phyloP scores from a whole-genome alignment of 2,797 vertebrate genomes.

The Xyrichtys novacula region DNA sequence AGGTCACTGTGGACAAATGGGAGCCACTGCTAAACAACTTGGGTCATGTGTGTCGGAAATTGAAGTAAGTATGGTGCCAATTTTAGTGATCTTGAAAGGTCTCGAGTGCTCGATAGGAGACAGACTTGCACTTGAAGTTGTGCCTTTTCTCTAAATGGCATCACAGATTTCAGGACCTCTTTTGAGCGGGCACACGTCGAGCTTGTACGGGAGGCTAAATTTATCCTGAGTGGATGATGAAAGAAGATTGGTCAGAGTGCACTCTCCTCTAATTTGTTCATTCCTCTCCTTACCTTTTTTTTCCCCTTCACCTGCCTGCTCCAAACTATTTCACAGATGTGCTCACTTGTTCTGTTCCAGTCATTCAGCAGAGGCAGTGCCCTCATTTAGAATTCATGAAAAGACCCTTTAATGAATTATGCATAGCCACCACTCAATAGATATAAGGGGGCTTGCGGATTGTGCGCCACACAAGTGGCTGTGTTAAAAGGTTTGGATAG shows the following conservation, averaged over 20 bases:
- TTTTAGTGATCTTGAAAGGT: not conserved
- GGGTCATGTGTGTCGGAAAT: conserved; percentile 97
- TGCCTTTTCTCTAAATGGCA: not conserved
- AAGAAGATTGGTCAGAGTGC: not conserved
- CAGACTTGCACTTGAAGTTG: not conserved
- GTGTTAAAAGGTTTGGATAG: conserved; percentile 17
- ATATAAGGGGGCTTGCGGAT: conserved; percentile 37
- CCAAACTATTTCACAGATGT: conserved; percentile 43
- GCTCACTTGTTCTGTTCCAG: conserved; percentile 25
- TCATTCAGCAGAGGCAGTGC: conserved; percentile 49
- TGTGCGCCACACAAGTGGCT: conserved; percentile 27
- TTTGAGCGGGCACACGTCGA: not conserved
- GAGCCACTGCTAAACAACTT: conserved; percentile 98
- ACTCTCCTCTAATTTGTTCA: conserved; percentile 33
- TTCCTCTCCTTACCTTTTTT: not conserved
- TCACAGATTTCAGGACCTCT: not conserved
- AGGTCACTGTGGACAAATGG: conserved; percentile 97
- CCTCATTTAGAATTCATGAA: conserved; percentile 61
- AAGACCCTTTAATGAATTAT: conserved; percentile 71
- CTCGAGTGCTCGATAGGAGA: not conserved
- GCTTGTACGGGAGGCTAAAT: not conserved
- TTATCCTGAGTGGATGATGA: conserved; percentile 7
- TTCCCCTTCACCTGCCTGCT: not conserved
- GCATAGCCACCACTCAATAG: conserved; percentile 51
- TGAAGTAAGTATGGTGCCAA: conserved; percentile 90